These are phyloP conservation scores for Anaspis maculata DNA, from an alignment of 2,888 invertebrate genomes.

Conservation along the genomic window DNA sequence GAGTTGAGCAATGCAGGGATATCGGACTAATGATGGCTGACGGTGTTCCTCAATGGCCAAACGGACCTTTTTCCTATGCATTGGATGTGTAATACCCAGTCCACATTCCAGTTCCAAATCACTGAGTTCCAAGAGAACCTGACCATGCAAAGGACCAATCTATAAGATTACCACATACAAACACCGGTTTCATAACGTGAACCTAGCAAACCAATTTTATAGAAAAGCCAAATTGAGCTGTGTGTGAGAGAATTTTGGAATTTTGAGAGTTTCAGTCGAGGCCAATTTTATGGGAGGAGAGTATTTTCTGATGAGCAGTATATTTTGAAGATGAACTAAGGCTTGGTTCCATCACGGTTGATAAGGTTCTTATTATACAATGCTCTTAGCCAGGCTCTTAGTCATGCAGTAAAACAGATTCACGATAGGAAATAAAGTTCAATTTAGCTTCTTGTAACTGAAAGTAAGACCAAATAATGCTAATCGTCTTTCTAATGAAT, in stretches of 20 bases:
- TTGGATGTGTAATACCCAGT: conserved; percentile 82
- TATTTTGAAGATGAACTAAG: no score
- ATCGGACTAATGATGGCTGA: conserved; percentile 77
- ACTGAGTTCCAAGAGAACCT: conserved; percentile 85
- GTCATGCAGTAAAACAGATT: no score
- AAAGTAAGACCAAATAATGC: no score
- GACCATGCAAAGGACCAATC: conserved; percentile 60
- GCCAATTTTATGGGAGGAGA: no score
- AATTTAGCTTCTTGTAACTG: no score
- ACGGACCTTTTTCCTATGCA: conserved; percentile 87
- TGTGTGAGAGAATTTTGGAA: conserved; percentile 2
- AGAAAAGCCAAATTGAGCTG: no score
- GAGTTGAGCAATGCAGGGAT: conserved; percentile 78
- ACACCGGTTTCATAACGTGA: conserved; percentile 20
- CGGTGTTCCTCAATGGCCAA: conserved; percentile 90
- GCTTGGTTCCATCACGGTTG: no score
- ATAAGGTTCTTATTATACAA: no score
- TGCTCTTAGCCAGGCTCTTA: no score
- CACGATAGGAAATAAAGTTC: no score
- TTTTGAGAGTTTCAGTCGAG: neutral
- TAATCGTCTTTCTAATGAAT: no score
- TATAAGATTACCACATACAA: conserved; percentile 52
- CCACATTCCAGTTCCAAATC: conserved; percentile 88
- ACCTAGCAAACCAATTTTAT: conserved; percentile 1
- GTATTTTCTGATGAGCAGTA: no score